Evolutionary conservation across 1,140 invertebrate genomes (phyloP), one percentile per base, ranked within the genome.

Genomic region (Oreohelix idahoensis): DNA sequence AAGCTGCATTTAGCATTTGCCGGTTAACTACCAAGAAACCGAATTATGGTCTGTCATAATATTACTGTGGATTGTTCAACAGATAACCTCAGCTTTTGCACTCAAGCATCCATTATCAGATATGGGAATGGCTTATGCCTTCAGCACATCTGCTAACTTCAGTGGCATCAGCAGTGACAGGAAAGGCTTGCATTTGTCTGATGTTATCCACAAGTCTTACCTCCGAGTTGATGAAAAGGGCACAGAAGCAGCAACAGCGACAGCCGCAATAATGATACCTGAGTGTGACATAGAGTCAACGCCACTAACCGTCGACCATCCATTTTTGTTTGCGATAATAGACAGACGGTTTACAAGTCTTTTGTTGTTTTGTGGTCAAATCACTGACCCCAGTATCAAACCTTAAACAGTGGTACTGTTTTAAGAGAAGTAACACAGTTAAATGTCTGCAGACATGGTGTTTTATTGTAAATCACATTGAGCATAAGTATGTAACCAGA

Each of bases 121-220:
- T 66, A 32, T 66, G 63, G 63, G 63, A 66, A 66, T 66, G 63
- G n/a, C 63, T 66, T 17, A 66, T 35, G 63, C 63, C 20, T 66
- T 66, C 29, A 66, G 63, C 63, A 66, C 63, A 66, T 66, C 63
- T 66, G 63, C 63, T 66, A 32, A 66, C 29, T 66, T 66, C 63
- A 66, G 63, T 66, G 63, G 63, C 29, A 66, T 66, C 29, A 32
- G 63, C 29, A 29, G n/a, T 66, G 63, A 66, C 2, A 66, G 17
- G 5, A 66, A 66, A 32, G 63, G 17, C 29, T 66, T 66, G 29
- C 63, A n/a, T 66, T 66, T 66, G 29, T 66, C 63, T 2, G 63
- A 66, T 66, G 63, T 66, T 17, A 29, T 66, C 17, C 63, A 66
- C 29, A 66, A 66, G 17, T 66, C 63, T 29, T 66, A 32, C 29